Evolutionary conservation across 2,113 vertebrate species (phyloP), one percentile per base, ranked within the genome.

Genomic region (Australoheros scitulus): DNA sequence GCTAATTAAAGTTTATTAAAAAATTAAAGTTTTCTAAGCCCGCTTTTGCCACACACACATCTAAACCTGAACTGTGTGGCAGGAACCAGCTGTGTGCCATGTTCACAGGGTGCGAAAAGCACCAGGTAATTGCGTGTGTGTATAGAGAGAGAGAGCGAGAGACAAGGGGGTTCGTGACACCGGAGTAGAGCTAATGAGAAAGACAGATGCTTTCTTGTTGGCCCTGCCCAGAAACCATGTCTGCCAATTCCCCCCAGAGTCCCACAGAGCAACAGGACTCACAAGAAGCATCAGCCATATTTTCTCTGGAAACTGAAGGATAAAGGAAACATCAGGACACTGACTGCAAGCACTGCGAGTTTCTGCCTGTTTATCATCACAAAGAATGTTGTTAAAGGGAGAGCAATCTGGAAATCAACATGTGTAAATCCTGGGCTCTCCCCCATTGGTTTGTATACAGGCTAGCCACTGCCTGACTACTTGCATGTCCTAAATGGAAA

Each of bases 1-100:
- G 18, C 34, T 34, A 15, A 38, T 38, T 82, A n/a, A 76, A n/a
- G n/a, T n/a, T n/a, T n/a, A n/a, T n/a, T n/a, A n/a, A n/a, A n/a
- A n/a, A 59, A 36, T 24, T 4, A 43, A 17, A 20, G 3, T 20
- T 85, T 56, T 32, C 3, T 79, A 9, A 4, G 2, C 60, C 15
- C 2, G 26, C 17, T 29, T 87, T 72, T 85, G 41, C 17, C 34
- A 57, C 76, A 77, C 55, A 10, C 36, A 38, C 36, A 38, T 10
- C 59, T 26, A 76, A 82, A 34, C 38, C 77, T 65, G 24, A 60
- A n/a, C 32, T 24, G 22, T 79, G 13, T 70, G 83, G 86, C 77
- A 90, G 89, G 95, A 95, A 95, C 91, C 94, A 95, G 94, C 93
- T 93, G 92, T 90, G 82, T 84, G 47, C 74, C 83, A 78, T 92